Evolutionary conservation across 1,140 invertebrate species (phyloP), one percentile per base, ranked within the genome.

Genomic region (Philotrypesis tridentata): DNA sequence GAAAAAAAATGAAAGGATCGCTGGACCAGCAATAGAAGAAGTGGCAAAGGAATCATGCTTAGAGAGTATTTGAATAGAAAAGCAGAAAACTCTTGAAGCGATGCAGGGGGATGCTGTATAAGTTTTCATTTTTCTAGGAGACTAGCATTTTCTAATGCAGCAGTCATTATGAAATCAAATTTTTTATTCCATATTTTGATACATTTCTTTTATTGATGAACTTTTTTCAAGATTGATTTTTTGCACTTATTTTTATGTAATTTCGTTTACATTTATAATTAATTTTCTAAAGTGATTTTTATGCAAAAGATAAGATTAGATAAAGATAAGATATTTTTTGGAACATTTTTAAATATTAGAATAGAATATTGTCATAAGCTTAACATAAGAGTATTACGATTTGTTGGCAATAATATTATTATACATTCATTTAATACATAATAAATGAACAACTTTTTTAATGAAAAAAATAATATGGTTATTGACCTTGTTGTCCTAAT

Each of bases 361-460:
- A 61, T 14, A 12, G n/a, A n/a, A n/a, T n/a, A n/a, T n/a, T n/a
- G n/a, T n/a, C n/a, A n/a, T n/a, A n/a, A n/a, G n/a, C n/a, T n/a
- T n/a, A n/a, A n/a, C n/a, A n/a, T n/a, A n/a, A n/a, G n/a, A n/a
- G n/a, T n/a, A n/a, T n/a, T n/a, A 61, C 3, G 7, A 61, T 61
- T 21, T 8, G 55, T 61, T 6, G n/a, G 23, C 23, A 21, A 61
- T 61, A 8, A 61, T n/a, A 61, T n/a, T 61, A n/a, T n/a, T 7
- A 21, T 61, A 21, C n/a, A 61, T 61, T n/a, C 6, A 61, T 61
- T 21, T 61, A 21, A 61, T 61, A 21, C 6, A 1, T 21, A 61
- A 61, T 61, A 61, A 61, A 61, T 61, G 6, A 61, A 61, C 55
- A n/a, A 23, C n/a, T 61, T 61, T 61, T 61, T 61, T 61, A 61